Conservation (phyloP, 2,113 vertebrate genomes). For the Corvus cornix region DNA sequence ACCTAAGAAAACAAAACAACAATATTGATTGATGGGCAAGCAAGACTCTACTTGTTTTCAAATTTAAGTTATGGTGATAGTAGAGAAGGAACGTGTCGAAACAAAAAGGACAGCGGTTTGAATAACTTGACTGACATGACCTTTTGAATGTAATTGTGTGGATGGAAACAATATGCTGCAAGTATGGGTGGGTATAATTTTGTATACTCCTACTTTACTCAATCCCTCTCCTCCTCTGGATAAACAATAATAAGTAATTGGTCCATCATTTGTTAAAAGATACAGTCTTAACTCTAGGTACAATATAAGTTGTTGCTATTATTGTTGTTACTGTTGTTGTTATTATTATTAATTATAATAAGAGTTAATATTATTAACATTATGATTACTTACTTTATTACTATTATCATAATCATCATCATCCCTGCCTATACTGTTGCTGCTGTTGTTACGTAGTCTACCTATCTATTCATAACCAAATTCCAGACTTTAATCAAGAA, state of each 20-base stretch:
- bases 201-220: background rate
- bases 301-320: background rate
- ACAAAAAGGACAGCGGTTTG: background rate
- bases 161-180: background rate
- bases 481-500: background rate
- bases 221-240: background rate
- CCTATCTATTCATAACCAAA: background rate
- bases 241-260: background rate
- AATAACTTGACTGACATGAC: background rate
- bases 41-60: background rate
- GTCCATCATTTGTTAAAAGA: background rate
- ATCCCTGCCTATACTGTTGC: background rate
- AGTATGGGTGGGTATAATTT: background rate
- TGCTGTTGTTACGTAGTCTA: background rate
- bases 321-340: background rate
- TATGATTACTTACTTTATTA: background rate
- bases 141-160: background rate
- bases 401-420: background rate
- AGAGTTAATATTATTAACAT: background rate
- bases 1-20: background rate
- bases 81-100: background rate
- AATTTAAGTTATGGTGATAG: background rate
- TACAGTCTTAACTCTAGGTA: background rate
- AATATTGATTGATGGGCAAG: background rate
- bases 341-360: background rate